A percentile compares a stretch with the other conserved stretches of the same genome.
Evolutionary conservation across 2,113 vertebrate genomes (phyloP).

Genomic region (Drymodes brunneopygia): DNA sequence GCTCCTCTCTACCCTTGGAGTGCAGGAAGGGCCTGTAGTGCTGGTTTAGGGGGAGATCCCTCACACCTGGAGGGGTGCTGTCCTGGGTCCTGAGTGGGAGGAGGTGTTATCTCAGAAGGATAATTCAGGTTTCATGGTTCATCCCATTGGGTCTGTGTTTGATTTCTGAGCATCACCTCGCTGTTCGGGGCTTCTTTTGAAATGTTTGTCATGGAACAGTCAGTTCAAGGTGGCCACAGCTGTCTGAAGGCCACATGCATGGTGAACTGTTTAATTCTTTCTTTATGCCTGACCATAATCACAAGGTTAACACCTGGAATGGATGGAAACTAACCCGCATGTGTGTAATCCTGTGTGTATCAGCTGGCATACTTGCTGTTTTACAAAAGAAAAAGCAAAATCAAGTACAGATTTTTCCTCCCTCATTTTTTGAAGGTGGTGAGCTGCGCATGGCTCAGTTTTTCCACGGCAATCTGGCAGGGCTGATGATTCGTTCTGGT

Average conservation of each 20-base stretch:
- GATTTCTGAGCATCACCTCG: not conserved
- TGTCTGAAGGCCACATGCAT: slow-evolving; percentile 70
- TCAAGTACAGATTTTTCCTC: not conserved
- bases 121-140: not conserved
- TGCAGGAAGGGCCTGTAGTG: not conserved
- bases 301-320: slow-evolving; percentile 60
- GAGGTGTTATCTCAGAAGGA: not conserved
- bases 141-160: not conserved
- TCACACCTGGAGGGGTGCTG: not conserved
- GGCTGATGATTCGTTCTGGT: slow-evolving; percentile 89
- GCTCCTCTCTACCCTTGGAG: not conserved
- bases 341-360: slow-evolving; percentile 49
- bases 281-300: slow-evolving; percentile 42
- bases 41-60: not conserved
- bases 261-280: slow-evolving; percentile 43
- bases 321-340: slow-evolving; percentile 87
- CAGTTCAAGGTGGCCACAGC: not conserved
- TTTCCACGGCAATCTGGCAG: slow-evolving; percentile 91
- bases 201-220: not conserved
- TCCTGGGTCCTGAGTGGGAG: not conserved
- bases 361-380: not conserved
- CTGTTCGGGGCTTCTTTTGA: not conserved
- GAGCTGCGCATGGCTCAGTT: slow-evolving; percentile 90
- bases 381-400: not conserved
- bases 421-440: slow-evolving; percentile 71